phyloP scores from a whole-genome alignment of 2,888 invertebrate species.

The Sarcophaga subvicina region DNA sequence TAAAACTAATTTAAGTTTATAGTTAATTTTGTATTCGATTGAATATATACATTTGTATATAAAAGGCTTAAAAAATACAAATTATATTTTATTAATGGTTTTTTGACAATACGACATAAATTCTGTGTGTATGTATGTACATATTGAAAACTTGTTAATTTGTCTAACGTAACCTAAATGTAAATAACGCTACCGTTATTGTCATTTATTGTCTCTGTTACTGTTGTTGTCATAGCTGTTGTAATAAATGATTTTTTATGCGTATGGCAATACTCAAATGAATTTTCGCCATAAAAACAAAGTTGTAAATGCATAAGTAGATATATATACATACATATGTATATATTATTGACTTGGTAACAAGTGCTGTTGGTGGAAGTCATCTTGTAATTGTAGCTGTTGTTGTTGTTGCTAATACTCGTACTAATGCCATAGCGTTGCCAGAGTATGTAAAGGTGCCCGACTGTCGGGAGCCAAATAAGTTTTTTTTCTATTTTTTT shows the following conservation, averaged over 20 bases:
- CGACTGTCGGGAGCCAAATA: slow-evolving; percentile 83
- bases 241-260: slow-evolving; percentile 14
- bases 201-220: neutral
- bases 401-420: slow-evolving; percentile 39
- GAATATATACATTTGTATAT: too few relatives aligned
- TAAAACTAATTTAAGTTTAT: too few relatives aligned
- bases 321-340: neutral
- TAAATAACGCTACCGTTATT: slow-evolving; percentile 9
- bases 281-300: slow-evolving; percentile 8
- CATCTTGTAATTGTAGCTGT: slow-evolving; percentile 12
- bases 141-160: neutral
- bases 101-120: neutral
- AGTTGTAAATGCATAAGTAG: neutral
- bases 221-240: slow-evolving; percentile 9
- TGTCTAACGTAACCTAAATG: neutral
- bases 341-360: slow-evolving; percentile 25
- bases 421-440: slow-evolving; percentile 54
- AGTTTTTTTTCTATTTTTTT: slow-evolving; percentile 66
- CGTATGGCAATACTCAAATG: slow-evolving; percentile 44
- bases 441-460: slow-evolving; percentile 81
- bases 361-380: slow-evolving; percentile 17
- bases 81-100: neutral
- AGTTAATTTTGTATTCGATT: too few relatives aligned
- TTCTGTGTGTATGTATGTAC: neutral
- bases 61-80: too few relatives aligned